Evolutionary conservation across 2,113 vertebrate genomes (phyloP).

Genomic region (Gobius niger): DNA sequence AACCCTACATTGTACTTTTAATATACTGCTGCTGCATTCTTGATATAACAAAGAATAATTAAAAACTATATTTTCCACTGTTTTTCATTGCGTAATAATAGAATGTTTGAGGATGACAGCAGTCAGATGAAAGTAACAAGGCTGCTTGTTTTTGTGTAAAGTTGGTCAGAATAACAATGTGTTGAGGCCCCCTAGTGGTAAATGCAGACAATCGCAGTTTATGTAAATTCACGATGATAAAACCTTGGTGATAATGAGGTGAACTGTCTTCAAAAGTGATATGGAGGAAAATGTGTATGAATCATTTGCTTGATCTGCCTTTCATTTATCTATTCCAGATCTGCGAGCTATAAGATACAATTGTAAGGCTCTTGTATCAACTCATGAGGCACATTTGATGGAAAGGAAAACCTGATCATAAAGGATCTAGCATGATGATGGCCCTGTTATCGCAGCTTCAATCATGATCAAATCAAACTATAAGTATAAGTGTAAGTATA

Average conservation of each 20-base stretch:
- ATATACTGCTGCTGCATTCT: background rate
- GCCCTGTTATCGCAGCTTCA: background rate
- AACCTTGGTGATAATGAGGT: background rate
- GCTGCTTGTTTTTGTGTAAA: background rate
- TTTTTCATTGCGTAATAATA: too few species aligned
- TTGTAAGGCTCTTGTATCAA: too few species aligned
- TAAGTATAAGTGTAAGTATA: too few species aligned
- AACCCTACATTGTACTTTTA: background rate
- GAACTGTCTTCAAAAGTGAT: too few species aligned
- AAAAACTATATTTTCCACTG: background rate
- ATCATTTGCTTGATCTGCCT: too few species aligned
- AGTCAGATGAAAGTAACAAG: background rate
- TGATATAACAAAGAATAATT: background rate
- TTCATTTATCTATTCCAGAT: too few species aligned
- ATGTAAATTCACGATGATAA: background rate
- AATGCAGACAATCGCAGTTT: background rate
- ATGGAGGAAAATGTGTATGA: background rate
- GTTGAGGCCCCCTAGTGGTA: conserved; percentile 54
- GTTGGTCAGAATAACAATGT: background rate
- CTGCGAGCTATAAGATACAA: too few species aligned
- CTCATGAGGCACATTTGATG: too few species aligned
- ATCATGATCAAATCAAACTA: background rate
- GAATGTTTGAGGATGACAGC: background rate
- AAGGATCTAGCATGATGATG: background rate
- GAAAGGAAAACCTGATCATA: too few species aligned